These are phyloP conservation scores for Notodromas monacha DNA, from an alignment of 2,888 invertebrate genomes.

Conservation along the genomic window DNA sequence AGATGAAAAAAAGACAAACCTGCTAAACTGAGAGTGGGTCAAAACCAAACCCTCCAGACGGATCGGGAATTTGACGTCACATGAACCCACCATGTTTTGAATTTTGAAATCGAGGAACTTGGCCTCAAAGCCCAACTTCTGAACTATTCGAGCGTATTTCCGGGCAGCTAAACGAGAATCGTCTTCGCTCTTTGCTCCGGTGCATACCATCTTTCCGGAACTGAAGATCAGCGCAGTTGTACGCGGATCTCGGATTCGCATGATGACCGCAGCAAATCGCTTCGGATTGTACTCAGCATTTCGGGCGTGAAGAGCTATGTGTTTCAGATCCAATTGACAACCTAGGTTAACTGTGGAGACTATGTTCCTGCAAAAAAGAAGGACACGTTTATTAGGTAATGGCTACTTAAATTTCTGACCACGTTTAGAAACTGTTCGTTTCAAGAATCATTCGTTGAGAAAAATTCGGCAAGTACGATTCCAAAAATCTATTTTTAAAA, in stretches of 20 bases:
- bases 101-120: constrained; percentile 47
- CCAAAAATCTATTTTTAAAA: too few species aligned
- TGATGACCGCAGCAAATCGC: constrained; percentile 92
- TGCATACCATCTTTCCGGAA: constrained; percentile 59
- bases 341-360: constrained; percentile 88
- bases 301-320: constrained; percentile 81
- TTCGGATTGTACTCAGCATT: constrained; percentile 99
- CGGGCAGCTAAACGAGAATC: constrained; percentile 39
- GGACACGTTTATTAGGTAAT: neutral
- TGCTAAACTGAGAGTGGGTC: constrained; percentile 44
- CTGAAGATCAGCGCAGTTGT: constrained; percentile 54
- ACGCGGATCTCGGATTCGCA: constrained; percentile 46
- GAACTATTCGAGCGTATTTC: constrained; percentile 47
- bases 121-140: constrained; percentile 42
- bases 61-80: constrained; percentile 55
- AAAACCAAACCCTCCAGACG: constrained; percentile 40
- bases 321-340: constrained; percentile 76
- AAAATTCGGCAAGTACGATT: too few species aligned
- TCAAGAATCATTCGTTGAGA: too few species aligned
- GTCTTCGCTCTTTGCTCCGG: constrained; percentile 52
- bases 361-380: constrained; percentile 37
- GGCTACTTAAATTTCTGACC: too few species aligned
- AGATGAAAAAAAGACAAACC: constrained; percentile 14
- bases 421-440: too few species aligned
- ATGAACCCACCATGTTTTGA: constrained; percentile 56